Conservation (phyloP, 2,888 invertebrate genomes). For the Andricus quercusramuli region DNA sequence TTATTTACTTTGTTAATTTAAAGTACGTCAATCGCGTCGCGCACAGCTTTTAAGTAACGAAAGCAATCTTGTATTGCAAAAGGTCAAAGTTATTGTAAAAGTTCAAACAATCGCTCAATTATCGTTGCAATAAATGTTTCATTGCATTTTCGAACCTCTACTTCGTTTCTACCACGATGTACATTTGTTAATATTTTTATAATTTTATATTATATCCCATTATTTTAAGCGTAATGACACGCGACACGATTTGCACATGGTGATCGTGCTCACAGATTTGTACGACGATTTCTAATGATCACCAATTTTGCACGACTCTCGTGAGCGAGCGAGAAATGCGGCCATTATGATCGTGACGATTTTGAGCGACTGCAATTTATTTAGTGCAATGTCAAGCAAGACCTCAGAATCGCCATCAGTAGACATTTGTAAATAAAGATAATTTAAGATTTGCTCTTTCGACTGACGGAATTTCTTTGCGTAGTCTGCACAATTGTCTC, state of each 20-base stretch:
- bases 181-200: conserved; percentile 77
- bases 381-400: conserved; percentile 28
- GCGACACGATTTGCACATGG: background rate
- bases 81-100: background rate
- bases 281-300: conserved; percentile 8
- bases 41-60: conserved; percentile 20
- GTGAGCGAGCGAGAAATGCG: conserved; percentile 28
- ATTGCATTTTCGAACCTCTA: conserved; percentile 28
- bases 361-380: conserved; percentile 11
- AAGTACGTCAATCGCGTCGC: conserved; percentile 10
- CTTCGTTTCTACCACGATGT: conserved; percentile 53
- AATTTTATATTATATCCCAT: conserved; percentile 64
- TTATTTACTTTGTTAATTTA: background rate
- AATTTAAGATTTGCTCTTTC: conserved; percentile 49
- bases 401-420: conserved; percentile 42
- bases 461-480: conserved; percentile 30
- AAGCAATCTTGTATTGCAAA: background rate
- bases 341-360: conserved; percentile 35
- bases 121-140: conserved; percentile 27
- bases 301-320: conserved; percentile 20
- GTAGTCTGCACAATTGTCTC: conserved; percentile 38
- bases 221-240: conserved; percentile 38
- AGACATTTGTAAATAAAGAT: conserved; percentile 54
- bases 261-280: conserved; percentile 26
- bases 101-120: conserved; percentile 25